Percentiles rank a stretch among this genome's conserved stretches.
phyloP scores from a whole-genome alignment of 2,888 invertebrate genomes.

The Schizaphis graminum region DNA sequence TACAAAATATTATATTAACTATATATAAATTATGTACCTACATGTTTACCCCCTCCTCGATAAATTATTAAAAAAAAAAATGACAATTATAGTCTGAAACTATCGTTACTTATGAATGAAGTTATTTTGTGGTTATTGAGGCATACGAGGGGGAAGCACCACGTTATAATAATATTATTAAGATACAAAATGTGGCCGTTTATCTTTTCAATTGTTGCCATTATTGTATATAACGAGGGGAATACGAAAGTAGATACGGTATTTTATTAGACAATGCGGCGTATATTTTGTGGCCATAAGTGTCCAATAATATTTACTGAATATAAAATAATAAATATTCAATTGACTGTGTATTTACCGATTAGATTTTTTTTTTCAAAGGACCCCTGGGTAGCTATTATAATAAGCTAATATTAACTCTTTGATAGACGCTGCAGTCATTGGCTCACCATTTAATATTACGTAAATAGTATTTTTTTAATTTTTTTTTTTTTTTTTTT shows the following conservation, averaged over 20 bases:
- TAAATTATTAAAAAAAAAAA: background rate
- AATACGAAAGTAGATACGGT: constrained; percentile 15
- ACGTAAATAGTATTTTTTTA: background rate
- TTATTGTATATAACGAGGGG: constrained; percentile 2
- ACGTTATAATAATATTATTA: constrained; percentile 4
- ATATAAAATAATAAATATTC: constrained; percentile 35
- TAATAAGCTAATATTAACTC: background rate
- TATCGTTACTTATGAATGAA: constrained; percentile 51
- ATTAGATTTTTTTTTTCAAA: constrained; percentile 19
- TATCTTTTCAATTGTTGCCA: constrained; percentile 56
- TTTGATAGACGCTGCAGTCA: background rate
- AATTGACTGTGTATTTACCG: constrained; percentile 30
- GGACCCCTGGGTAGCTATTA: constrained; percentile 25
- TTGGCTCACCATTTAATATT: background rate
- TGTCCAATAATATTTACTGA: constrained; percentile 38
- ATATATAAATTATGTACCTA: background rate
- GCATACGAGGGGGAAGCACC: background rate
- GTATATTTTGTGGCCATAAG: constrained; percentile 46
- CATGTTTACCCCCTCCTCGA: background rate
- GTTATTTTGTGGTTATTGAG: constrained; percentile 47
- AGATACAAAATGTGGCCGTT: constrained; percentile 48
- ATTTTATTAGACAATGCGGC: constrained; percentile 36
- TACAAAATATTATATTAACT: background rate
- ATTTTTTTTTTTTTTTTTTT: background rate
- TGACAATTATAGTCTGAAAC: constrained; percentile 16